phyloP scores from a whole-genome alignment of 2,113 vertebrate species.

The Egretta garzetta region DNA sequence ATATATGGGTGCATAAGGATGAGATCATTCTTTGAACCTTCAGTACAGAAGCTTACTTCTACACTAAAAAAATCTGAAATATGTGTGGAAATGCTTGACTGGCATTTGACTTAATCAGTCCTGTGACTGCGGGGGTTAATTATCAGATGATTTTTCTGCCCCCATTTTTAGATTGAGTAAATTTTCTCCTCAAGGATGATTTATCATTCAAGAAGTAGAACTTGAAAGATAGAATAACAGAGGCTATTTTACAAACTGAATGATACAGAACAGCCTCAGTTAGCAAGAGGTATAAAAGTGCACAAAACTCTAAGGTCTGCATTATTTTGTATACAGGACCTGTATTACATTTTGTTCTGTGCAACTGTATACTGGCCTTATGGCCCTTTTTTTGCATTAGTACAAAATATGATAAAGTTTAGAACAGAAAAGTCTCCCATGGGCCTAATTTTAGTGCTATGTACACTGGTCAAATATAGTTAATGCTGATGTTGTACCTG shows the following conservation, averaged over 20 bases:
- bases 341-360: slow-evolving; percentile 2
- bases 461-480: background rate
- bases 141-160: slow-evolving; percentile 16
- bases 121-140: slow-evolving; percentile 32
- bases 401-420: background rate
- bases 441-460: background rate
- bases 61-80: background rate
- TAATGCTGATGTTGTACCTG: background rate
- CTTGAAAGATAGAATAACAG: background rate
- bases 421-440: background rate
- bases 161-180: slow-evolving; percentile 4
- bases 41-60: background rate
- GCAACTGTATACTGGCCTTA: background rate
- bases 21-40: background rate
- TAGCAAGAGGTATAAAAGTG: background rate
- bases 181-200: background rate
- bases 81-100: background rate
- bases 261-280: background rate
- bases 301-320: background rate
- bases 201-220: slow-evolving; percentile 28
- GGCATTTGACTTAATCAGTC: slow-evolving; percentile 30
- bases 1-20: background rate
- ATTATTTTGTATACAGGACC: background rate
- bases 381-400: background rate
- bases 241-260: background rate